Evolutionary conservation across 2,113 vertebrate species (phyloP), one percentile per base, ranked within the genome.

Genomic region (Helogale parvula): DNA sequence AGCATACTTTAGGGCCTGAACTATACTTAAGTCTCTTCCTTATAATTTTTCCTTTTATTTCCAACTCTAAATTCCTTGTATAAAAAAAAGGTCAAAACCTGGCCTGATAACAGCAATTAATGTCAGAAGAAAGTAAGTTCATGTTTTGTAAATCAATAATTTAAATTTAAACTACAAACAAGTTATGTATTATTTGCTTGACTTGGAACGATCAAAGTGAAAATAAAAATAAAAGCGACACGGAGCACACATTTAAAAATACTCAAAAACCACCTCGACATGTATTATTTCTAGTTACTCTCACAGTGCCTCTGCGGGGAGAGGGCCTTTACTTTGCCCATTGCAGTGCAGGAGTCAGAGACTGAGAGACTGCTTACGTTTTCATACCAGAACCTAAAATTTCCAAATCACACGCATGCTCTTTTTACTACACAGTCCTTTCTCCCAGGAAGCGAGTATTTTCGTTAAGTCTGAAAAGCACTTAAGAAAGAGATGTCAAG

Each of bases 1-100:
- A 97, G 71, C 97, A 94, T 94, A 89, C 77, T 89, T 97, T 80
- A 92, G 47, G 52, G 35, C 68, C 83, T 93, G 54, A 96, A 95
- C 93, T 93, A 60, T 90, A 41, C 79, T 94, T 96, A 69, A 80
- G 41, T 80, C 74, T 97, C 83, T 96, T 71, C 65, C 54, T 94
- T 87, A 81, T 96, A 95, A 93, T 97, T 97, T 97, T 90, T 72
- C 33, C 15, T 88, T 91, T 91, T 97, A 85, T 94, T 97, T 93
- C 80, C 0, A 31, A 91, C 35, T 71, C 38, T 96, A 92, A 88
- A 85, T 93, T 83, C 31, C 52, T 96, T 94, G 35, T 19, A 25
- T 69, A 31, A n/a, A 41, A 50, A 80, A 69, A 81, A 90, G 19
- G 41, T 68, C 85, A 94, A 96, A 97, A 74, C 23, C 71, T 91